Evolutionary conservation across 2,113 vertebrate genomes (phyloP), one percentile per base, ranked within the genome.

Genomic region (Oncorhynchus keta): DNA sequence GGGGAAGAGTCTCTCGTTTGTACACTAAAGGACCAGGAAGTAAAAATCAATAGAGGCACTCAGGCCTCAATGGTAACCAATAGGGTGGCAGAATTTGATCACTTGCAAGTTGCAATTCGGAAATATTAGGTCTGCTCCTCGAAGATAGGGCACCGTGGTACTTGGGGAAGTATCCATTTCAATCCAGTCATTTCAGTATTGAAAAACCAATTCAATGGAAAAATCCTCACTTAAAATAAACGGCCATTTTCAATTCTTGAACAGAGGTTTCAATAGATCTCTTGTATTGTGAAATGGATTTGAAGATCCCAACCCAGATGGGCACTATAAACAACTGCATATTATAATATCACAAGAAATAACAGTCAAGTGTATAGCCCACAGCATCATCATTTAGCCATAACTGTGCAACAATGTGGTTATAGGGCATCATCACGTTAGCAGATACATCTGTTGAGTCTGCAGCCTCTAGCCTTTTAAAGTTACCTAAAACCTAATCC

Each of bases 1-100:
- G 1, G 51, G 72, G 74, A 73, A 55, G 45, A 78, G 80, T 82
- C 76, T 78, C 73, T 82, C 70, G 9, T 81, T 83, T 64, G 75
- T 74, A 61, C 65, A 61, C n/a, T 22, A 61, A 51, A 51, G 59
- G 59, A 9, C 9, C 20, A 22, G 8, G 18, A n/a, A 61, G 59
- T 61, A 61, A 61, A 22, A 61, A 22, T 22, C 59, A 61, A 14
- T 9, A 61, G 59, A 61, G n/a, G 22, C 59, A n/a, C 18, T 22
- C 18, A 61, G n/a, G n/a, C n/a, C 59, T n/a, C n/a, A 61, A 9
- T n/a, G 16, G 59, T 22, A n/a, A 61, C 14, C n/a, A n/a, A 61
- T 14, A 22, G 18, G 18, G 6, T 7, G 12, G n/a, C 59, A 22
- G 18, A 20, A 61, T 20, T 57, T 5, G 51, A 9, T 61, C n/a